phyloP scores from a whole-genome alignment of 1,140 invertebrate species.

The Lucilia cuprina region DNA sequence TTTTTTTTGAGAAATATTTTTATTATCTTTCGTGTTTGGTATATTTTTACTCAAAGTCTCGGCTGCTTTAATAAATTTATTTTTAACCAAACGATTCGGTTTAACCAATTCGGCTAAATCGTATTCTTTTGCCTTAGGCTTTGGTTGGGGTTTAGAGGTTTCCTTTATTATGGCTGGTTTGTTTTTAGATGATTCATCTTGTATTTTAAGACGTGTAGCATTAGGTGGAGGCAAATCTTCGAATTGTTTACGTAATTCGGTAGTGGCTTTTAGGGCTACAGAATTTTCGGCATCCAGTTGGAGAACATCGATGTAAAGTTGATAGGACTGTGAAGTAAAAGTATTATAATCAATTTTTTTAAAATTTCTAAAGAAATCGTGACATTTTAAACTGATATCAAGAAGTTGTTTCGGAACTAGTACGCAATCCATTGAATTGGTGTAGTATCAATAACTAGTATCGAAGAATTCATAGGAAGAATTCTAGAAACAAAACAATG shows the following conservation, averaged over 20 bases:
- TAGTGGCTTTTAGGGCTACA: slow-evolving; percentile 55
- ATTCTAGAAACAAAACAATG: too few relatives aligned
- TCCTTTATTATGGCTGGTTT: not conserved
- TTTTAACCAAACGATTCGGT: slow-evolving; percentile 57
- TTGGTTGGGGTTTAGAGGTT: not conserved
- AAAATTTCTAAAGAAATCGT: too few relatives aligned
- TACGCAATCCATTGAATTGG: too few relatives aligned
- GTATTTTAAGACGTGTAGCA: slow-evolving; percentile 28
- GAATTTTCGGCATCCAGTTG: slow-evolving; percentile 63
- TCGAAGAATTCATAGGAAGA: too few relatives aligned
- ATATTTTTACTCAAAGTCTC: slow-evolving; percentile 42
- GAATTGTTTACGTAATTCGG: slow-evolving; percentile 48
- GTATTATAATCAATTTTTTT: too few relatives aligned
- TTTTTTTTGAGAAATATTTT: not conserved
- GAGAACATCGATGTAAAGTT: slow-evolving; percentile 54
- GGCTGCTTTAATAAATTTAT: slow-evolving; percentile 50
- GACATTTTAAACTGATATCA: too few relatives aligned
- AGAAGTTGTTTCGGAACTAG: too few relatives aligned
- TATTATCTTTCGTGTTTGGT: not conserved
- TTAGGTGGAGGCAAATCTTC: slow-evolving; percentile 46
- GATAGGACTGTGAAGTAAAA: slow-evolving; percentile 48
- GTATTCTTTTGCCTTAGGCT: slow-evolving; percentile 45
- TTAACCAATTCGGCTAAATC: slow-evolving; percentile 56
- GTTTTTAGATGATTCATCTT: slow-evolving; percentile 6
- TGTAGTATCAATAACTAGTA: too few relatives aligned